phyloP scores from a whole-genome alignment of 1,140 invertebrate genomes.

The Apis florea region DNA sequence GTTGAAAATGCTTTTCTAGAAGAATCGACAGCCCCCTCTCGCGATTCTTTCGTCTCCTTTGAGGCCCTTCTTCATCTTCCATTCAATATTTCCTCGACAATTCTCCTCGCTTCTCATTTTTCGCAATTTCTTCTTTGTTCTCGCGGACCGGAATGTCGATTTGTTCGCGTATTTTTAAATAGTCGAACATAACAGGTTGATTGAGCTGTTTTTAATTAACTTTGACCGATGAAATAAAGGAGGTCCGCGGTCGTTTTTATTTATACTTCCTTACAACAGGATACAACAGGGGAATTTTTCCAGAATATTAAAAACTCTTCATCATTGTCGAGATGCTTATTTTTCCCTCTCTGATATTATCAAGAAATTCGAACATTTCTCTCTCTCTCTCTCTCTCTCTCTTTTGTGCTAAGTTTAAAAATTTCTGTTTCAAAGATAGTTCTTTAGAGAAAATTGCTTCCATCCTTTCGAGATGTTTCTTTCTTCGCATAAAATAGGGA shows the following conservation, averaged over 20 bases:
- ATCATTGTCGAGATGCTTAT: background rate
- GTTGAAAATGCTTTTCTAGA: slow-evolving; percentile 32
- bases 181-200: background rate
- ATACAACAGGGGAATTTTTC: background rate
- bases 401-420: background rate
- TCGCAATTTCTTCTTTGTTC: no score
- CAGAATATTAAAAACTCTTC: background rate
- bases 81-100: background rate
- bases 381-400: background rate
- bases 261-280: background rate
- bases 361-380: background rate
- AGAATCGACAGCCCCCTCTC: slow-evolving; percentile 21
- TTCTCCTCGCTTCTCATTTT: background rate
- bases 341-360: background rate
- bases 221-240: background rate
- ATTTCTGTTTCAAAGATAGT: background rate
- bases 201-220: background rate
- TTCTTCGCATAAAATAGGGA: background rate
- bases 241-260: background rate
- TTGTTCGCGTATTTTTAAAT: slow-evolving; percentile 5
- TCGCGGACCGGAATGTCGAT: no score
- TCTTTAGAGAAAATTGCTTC: background rate
- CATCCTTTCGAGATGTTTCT: no score
- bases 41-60: background rate
- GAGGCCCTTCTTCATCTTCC: background rate